These are phyloP conservation scores for Clusia tigrina DNA, from an alignment of 2,888 invertebrate genomes.

Conservation along the genomic window DNA sequence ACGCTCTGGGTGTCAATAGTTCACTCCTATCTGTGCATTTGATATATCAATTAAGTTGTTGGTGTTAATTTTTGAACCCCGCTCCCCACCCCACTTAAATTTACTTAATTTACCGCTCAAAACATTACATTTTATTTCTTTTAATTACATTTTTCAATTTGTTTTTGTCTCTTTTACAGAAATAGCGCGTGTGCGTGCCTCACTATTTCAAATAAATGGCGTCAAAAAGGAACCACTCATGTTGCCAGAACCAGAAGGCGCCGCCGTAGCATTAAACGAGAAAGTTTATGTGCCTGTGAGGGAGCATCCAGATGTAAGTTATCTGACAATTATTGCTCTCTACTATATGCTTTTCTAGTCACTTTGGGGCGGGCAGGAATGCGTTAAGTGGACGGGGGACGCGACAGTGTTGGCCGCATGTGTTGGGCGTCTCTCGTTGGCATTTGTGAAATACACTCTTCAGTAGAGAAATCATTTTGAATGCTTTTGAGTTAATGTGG, in stretches of 20 bases:
- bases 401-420: neutral
- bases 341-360: neutral
- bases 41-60: constrained; percentile 25
- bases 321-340: neutral
- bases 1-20: constrained; percentile 25
- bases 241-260: constrained; percentile 90
- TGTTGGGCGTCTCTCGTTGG: no score
- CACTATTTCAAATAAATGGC: constrained; percentile 98
- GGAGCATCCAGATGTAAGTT: constrained; percentile 99
- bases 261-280: constrained; percentile 92
- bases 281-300: constrained; percentile 99
- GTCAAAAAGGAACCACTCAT: constrained; percentile 92
- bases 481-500: no score
- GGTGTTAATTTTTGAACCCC: neutral
- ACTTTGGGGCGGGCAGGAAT: no score
- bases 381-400: neutral
- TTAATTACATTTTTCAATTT: constrained; percentile 34
- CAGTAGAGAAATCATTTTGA: no score
- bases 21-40: constrained; percentile 21
- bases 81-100: neutral
- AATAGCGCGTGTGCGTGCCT: constrained; percentile 97
- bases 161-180: constrained; percentile 81
- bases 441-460: no score
- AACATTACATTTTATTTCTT: constrained; percentile 19
- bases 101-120: neutral